Evolutionary conservation across 2,888 invertebrate genomes (phyloP), one percentile per base, ranked within the genome.

Genomic region (Chloroclystis v-ata): DNA sequence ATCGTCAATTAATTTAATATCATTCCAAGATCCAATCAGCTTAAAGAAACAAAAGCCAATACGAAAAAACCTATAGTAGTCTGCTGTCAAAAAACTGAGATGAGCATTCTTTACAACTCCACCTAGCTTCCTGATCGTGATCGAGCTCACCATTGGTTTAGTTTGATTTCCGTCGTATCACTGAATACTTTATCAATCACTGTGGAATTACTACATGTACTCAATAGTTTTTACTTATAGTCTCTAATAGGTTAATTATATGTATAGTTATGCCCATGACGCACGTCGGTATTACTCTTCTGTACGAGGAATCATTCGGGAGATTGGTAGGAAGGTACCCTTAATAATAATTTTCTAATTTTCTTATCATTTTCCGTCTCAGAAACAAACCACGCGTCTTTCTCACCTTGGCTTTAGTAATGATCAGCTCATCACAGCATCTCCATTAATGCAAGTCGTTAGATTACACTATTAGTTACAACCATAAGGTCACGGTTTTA

Each of bases 371-470:
- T n/a, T n/a, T n/a, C n/a, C n/a, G n/a, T n/a, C n/a, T n/a, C n/a
- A n/a, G n/a, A n/a, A n/a, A n/a, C n/a, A n/a, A n/a, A 20, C 20
- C 20, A 20, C 20, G 7, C 0, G 5, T 35, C 20, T 33, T 16
- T 16, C 24, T 43, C 65, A 77, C 82, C 81, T 82, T 82, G 82
- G 61, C 69, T 54, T 74, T 69, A 74, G 54, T 74, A 70, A 75
- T 72, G 71, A 50, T 52, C 47, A 42, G 28, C 62, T 61, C 59
- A 62, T 53, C 62, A 69, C 65, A 65, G 67, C 59, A 65, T 65
- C 70, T 68, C 65, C 64, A 78, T 74, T 76, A 55, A 60, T 60
- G 63, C 64, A 56, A 58, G 63, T 76, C 72, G 65, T 76, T 71
- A 75, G 46, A 56, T 52, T 32, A 11, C 63, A 64, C 72, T 70